Conservation (phyloP, 2,113 vertebrate species). For the Brachypodius melanocephalos region DNA sequence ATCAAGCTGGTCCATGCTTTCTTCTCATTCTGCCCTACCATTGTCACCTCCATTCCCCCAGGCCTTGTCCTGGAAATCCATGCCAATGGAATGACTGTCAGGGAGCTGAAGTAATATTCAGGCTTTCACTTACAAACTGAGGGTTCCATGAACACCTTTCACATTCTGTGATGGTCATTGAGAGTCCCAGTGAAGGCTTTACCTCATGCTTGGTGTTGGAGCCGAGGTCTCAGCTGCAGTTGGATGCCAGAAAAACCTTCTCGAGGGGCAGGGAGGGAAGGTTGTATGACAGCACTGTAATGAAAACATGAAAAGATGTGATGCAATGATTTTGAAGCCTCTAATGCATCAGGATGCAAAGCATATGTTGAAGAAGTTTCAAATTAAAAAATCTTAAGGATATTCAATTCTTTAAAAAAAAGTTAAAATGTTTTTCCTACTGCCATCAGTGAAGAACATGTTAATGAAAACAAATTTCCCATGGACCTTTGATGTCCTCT, state of each 20-base stretch:
- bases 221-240: background rate
- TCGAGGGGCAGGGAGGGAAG: background rate
- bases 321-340: constrained; percentile 33
- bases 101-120: background rate
- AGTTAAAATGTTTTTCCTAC: constrained; percentile 9
- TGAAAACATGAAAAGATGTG: background rate
- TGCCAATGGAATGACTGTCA: background rate
- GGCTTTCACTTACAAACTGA: background rate
- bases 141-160: background rate
- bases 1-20: background rate
- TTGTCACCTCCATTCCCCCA: background rate
- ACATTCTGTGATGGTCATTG: background rate
- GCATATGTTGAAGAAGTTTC: constrained; percentile 51
- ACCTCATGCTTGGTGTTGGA: background rate
- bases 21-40: background rate
- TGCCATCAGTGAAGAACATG: constrained; percentile 55
- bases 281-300: background rate
- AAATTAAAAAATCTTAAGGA: background rate
- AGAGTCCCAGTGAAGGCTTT: background rate
- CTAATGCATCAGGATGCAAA: constrained; percentile 46
- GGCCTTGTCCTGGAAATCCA: background rate
- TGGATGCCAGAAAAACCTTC: background rate
- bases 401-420: background rate
- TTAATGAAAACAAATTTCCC: constrained; percentile 49
- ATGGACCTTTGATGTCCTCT: constrained; percentile 9